Evolutionary conservation across 1,140 invertebrate species (phyloP).

Genomic region (Popillia japonica): DNA sequence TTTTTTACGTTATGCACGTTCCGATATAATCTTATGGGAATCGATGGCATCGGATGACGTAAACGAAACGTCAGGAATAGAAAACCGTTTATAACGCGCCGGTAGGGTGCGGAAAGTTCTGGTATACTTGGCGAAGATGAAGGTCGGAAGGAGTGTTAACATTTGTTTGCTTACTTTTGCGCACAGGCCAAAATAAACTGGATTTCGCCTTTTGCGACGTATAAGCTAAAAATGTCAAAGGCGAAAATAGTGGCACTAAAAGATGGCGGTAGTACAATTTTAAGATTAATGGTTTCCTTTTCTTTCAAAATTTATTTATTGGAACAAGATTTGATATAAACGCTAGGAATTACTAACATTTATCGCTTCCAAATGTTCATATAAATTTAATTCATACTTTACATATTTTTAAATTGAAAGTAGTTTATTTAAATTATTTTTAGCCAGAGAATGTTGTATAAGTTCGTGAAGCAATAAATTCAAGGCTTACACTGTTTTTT

Average conservation of each 20-base stretch:
- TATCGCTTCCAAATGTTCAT: neutral
- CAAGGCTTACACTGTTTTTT: no score
- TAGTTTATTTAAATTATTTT: no score
- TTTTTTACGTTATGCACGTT: neutral
- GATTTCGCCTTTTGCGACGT: neutral
- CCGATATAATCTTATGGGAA: neutral
- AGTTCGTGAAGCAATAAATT: no score
- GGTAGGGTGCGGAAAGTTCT: neutral
- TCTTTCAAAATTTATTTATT: neutral
- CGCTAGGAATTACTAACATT: neutral
- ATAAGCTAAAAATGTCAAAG: constrained; percentile 22
- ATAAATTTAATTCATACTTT: no score
- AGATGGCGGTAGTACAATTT: neutral
- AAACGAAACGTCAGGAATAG: constrained; percentile 23
- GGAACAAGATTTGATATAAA: neutral
- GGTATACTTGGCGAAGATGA: neutral
- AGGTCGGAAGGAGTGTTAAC: constrained; percentile 15
- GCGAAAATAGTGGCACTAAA: neutral
- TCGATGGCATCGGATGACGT: constrained; percentile 14
- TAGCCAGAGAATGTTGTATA: no score
- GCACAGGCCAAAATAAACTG: neutral
- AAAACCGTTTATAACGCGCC: neutral
- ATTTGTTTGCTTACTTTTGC: constrained; percentile 16
- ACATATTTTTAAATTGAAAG: no score
- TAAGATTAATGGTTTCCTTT: constrained; percentile 2